Evolutionary conservation across 2,888 invertebrate genomes (phyloP), one percentile per base, ranked within the genome.

Genomic region (Mesopsocus fuscifrons): DNA sequence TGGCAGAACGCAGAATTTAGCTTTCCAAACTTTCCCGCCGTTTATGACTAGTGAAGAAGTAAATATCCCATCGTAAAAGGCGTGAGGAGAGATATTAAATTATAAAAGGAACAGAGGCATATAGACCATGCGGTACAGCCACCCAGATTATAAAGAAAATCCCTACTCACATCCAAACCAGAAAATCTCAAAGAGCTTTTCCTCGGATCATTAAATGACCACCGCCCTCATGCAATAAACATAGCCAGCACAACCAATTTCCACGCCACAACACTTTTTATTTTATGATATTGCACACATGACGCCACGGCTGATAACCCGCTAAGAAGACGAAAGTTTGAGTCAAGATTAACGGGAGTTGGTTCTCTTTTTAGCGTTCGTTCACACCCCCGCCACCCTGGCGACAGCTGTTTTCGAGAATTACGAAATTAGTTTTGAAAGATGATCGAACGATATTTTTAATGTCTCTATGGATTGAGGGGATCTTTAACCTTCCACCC

Each of bases 261-360:
- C 11, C 6, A 11, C 11, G 26, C 26, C 11, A 11, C 11, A 26
- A 26, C 16, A 38, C n/a, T 38, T 38, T 38, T 38, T 38, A 38
- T 38, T 38, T 38, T 38, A 38, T 38, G 38, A 38, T 38, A 38
- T 38, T 38, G 38, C 21, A 38, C 38, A 38, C 20, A 38, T 38
- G 38, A 38, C 38, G 38, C 38, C 38, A 38, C 11, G 6, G 26
- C 26, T 26, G 26, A 26, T 11, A 9, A 11, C 6, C 8, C 11
- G 6, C 11, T 26, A 26, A 26, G 26, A 26, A 26, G 26, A 26
- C 6, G 26, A n/a, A n/a, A n/a, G n/a, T n/a, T n/a, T n/a, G n/a
- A n/a, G n/a, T n/a, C n/a, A n/a, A n/a, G n/a, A n/a, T n/a, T n/a
- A n/a, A n/a, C n/a, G n/a, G n/a, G n/a, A n/a, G n/a, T n/a, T n/a